A percentile compares a stretch with the other conserved stretches of the same genome.
These are phyloP conservation scores for Pseudonaja textilis DNA, from an alignment of 2,113 vertebrate species.

Conservation along the genomic window DNA sequence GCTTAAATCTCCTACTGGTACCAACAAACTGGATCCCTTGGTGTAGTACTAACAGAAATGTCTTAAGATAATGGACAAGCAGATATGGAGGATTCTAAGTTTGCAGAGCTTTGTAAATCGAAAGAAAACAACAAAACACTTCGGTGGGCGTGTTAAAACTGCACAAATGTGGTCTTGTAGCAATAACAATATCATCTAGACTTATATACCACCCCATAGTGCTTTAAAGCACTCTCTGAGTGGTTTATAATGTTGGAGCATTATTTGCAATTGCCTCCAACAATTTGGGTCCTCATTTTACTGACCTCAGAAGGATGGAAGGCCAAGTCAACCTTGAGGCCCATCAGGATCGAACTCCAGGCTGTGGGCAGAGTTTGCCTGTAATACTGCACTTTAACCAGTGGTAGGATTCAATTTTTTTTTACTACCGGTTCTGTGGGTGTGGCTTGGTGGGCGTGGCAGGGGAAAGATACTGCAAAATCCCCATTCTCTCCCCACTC, in stretches of 20 bases:
- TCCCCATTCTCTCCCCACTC: no score
- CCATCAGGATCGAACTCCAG: not conserved
- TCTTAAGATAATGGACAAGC: not conserved
- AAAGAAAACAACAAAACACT: not conserved
- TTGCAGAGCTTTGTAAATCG: not conserved
- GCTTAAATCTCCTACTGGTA: not conserved
- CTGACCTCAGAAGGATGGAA: not conserved
- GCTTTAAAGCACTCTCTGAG: not conserved
- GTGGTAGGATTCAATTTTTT: no score
- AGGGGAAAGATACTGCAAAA: no score
- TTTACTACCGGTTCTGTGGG: no score
- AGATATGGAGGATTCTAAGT: not conserved
- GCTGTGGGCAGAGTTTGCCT: not conserved
- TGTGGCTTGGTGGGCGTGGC: no score
- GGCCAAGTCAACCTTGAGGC: not conserved
- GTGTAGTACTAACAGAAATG: not conserved
- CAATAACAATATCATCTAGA: not conserved
- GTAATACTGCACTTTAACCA: not conserved
- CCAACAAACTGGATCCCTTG: not conserved
- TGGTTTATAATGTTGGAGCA: not conserved
- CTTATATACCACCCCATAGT: not conserved
- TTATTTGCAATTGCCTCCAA: not conserved
- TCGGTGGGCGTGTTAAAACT: not conserved
- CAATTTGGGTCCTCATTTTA: not conserved
- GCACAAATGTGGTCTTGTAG: not conserved